A percentile compares a stretch with the other conserved stretches of the same genome.
Conservation (phyloP, 2,888 invertebrate species). For the Polymixis flavicincta region DNA sequence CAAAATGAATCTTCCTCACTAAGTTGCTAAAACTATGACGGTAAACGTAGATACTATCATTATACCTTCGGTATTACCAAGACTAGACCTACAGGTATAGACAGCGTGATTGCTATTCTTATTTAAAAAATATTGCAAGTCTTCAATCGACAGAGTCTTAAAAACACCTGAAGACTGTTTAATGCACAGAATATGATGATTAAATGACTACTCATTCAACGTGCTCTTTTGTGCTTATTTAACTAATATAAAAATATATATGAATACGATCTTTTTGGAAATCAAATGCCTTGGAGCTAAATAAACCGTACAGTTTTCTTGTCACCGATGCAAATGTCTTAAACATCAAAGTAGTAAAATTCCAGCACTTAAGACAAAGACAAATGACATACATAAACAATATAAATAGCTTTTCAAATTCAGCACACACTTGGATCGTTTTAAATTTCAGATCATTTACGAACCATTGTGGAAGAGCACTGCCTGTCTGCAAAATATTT, state of each 20-base stretch:
- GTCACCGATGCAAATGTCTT: background rate
- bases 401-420: slow-evolving; percentile 46
- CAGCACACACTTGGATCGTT: slow-evolving; percentile 56
- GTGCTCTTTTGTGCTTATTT: too few species aligned
- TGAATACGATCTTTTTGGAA: too few species aligned
- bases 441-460: slow-evolving; percentile 69
- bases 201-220: too few species aligned
- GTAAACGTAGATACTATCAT: background rate
- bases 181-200: too few species aligned
- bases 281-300: background rate
- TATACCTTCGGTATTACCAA: too few species aligned
- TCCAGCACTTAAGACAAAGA: slow-evolving; percentile 29
- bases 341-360: background rate
- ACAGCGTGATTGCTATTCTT: too few species aligned
- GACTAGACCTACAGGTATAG: too few species aligned
- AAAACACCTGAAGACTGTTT: too few species aligned
- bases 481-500: slow-evolving; percentile 69
- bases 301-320: background rate
- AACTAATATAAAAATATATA: too few species aligned
- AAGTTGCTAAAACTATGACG: background rate
- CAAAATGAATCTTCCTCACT: slow-evolving; percentile 11
- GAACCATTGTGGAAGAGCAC: slow-evolving; percentile 63
- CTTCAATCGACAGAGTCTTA: too few species aligned
- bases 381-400: slow-evolving; percentile 36
- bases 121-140: too few species aligned